A percentile compares a stretch with the other conserved stretches of the same genome.
These are phyloP conservation scores for Lasaia peninsularis DNA, from an alignment of 1,140 invertebrate genomes.

Conservation along the genomic window DNA sequence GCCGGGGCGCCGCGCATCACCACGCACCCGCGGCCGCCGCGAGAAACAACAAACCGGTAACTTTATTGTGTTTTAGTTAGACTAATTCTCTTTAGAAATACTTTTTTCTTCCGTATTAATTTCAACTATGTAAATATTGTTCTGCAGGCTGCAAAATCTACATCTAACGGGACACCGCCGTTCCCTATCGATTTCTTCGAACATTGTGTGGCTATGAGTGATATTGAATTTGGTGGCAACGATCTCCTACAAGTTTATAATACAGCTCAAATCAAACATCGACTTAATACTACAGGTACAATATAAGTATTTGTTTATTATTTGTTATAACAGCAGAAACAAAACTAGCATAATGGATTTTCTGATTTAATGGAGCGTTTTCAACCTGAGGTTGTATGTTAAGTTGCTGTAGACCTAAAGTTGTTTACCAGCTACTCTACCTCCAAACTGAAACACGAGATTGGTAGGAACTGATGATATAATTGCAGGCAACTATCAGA, in stretches of 20 bases:
- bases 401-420: too few species aligned
- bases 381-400: background rate
- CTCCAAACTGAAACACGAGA: background rate
- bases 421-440: background rate
- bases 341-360: too few species aligned
- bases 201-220: slow-evolving; percentile 92
- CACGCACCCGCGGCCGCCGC: slow-evolving; percentile 29
- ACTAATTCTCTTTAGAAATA: too few species aligned
- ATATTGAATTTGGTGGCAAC: slow-evolving; percentile 97
- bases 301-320: background rate
- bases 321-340: too few species aligned
- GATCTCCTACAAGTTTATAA: slow-evolving; percentile 98
- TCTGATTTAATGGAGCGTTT: too few species aligned
- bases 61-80: background rate
- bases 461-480: background rate
- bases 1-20: slow-evolving; percentile 31
- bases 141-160: slow-evolving; percentile 54
- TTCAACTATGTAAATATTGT: too few species aligned
- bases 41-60: slow-evolving; percentile 45
- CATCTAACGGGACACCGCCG: slow-evolving; percentile 59
- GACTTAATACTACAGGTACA: slow-evolving; percentile 89
- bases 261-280: slow-evolving; percentile 94
- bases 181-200: slow-evolving; percentile 99
- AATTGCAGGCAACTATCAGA: too few species aligned
- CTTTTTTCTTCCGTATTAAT: too few species aligned